These are phyloP conservation scores for Orientallactaga bullata DNA, from an alignment of 2,113 vertebrate species.

Conservation along the genomic window DNA sequence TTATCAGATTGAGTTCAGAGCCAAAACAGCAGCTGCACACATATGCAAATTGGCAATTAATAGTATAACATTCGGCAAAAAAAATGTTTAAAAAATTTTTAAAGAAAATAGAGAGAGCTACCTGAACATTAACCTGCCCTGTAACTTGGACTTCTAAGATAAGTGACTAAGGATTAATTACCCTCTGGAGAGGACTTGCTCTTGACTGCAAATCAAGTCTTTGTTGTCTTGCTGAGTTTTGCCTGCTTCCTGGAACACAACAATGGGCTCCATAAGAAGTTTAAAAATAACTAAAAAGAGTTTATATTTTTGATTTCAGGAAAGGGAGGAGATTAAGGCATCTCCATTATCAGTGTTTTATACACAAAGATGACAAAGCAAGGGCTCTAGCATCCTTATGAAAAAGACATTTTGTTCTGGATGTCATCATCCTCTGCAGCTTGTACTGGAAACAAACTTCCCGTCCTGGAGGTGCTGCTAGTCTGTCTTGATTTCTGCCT, in stretches of 20 bases:
- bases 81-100: conserved; percentile 80
- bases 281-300: conserved; percentile 67
- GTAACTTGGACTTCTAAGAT: conserved; percentile 84
- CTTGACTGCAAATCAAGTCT: conserved; percentile 84
- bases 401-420: conserved; percentile 69
- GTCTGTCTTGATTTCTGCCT: conserved; percentile 74
- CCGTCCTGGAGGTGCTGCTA: conserved; percentile 63
- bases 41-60: conserved; percentile 96
- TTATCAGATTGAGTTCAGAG: conserved; percentile 92
- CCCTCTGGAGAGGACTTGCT: conserved; percentile 86
- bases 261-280: conserved; percentile 78
- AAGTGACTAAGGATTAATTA: conserved; percentile 88
- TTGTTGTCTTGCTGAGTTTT: conserved; percentile 87
- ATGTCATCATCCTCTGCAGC: conserved; percentile 64
- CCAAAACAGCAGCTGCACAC: conserved; percentile 95
- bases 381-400: neutral
- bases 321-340: conserved; percentile 54
- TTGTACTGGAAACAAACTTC: conserved; percentile 47
- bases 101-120: conserved; percentile 87
- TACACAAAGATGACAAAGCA: conserved; percentile 53
- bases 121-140: conserved; percentile 89
- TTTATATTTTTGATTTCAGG: conserved; percentile 49
- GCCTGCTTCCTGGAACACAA: conserved; percentile 80
- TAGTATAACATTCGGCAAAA: conserved; percentile 92
- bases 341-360: conserved; percentile 43